phyloP scores from a whole-genome alignment of 2,888 invertebrate genomes.

The Ethmia dodecea region DNA sequence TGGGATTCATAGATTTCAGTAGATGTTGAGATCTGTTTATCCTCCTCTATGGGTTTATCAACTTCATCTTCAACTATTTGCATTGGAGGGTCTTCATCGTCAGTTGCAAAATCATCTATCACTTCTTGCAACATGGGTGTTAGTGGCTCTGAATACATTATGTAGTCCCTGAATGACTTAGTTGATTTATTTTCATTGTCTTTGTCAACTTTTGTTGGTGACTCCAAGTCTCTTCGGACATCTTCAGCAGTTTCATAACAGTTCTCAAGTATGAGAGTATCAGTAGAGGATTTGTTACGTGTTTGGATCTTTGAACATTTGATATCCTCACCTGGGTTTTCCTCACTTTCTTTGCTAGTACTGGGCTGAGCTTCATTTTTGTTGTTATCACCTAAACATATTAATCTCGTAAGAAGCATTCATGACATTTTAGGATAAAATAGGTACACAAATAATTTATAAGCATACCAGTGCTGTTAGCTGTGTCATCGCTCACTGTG shows the following conservation, averaged over 20 bases:
- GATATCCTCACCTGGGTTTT: slow-evolving; percentile 53
- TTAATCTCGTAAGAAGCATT: too few relatives aligned
- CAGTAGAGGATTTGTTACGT: slow-evolving; percentile 54
- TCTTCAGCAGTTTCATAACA: slow-evolving; percentile 51
- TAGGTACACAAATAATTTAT: neutral
- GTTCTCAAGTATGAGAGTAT: slow-evolving; percentile 50
- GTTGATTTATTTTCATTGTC: slow-evolving; percentile 12
- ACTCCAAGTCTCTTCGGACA: slow-evolving; percentile 39
- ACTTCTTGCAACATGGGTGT: slow-evolving; percentile 52
- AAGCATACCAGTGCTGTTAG: slow-evolving; percentile 34
- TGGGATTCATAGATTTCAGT: too few relatives aligned
- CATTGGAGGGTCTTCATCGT: slow-evolving; percentile 42
- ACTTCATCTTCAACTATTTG: slow-evolving; percentile 33
- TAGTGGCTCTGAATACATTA: slow-evolving; percentile 51
- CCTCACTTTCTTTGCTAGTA: slow-evolving; percentile 32
- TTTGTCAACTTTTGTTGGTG: too few relatives aligned
- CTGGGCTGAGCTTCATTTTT: slow-evolving; percentile 29
- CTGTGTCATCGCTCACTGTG: slow-evolving; percentile 35
- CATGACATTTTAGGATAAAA: too few relatives aligned
- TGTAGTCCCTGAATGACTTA: slow-evolving; percentile 41
- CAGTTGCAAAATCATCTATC: slow-evolving; percentile 51
- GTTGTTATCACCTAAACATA: slow-evolving; percentile 30
- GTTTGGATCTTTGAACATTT: slow-evolving; percentile 37
- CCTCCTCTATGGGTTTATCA: neutral
- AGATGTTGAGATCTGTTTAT: too few relatives aligned